Conservation (phyloP, 2,113 vertebrate genomes). For the Lepisosteus oculatus region DNA sequence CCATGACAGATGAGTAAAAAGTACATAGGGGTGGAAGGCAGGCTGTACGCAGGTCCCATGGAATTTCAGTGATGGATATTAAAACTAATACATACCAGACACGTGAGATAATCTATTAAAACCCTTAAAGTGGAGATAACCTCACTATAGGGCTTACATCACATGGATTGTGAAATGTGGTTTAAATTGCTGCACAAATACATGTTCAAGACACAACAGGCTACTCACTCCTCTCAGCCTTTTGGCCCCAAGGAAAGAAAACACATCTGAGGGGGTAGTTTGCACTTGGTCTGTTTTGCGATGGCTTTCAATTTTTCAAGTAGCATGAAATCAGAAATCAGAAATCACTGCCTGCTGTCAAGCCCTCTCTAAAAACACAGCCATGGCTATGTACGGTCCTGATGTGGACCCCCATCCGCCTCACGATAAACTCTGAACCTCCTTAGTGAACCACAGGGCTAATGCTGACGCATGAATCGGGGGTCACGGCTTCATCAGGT, state of each 20-base stretch:
- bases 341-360: conserved; percentile 22
- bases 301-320: conserved; percentile 8
- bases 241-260: conserved; percentile 12
- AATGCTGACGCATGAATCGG: conserved; percentile 39
- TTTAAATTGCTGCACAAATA: conserved; percentile 25
- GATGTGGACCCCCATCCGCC: conserved; percentile 32
- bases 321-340: conserved; percentile 24
- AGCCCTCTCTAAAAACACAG: conserved; percentile 12
- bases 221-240: conserved; percentile 6
- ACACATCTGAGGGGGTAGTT: conserved; percentile 21
- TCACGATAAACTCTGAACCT: conserved; percentile 46
- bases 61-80: background rate
- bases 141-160: conserved; percentile 13
- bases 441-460: conserved; percentile 40
- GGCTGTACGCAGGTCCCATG: background rate
- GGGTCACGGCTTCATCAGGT: background rate
- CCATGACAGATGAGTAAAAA: too few relatives aligned
- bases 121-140: conserved; percentile 22
- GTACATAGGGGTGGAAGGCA: background rate
- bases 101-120: conserved; percentile 7
- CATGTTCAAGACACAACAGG: conserved; percentile 13
- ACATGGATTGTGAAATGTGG: conserved; percentile 16
- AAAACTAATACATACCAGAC: background rate
- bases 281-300: conserved; percentile 8
- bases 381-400: conserved; percentile 14